Evolutionary conservation across 1,140 invertebrate species (phyloP).

Genomic region (Ostrea edulis): DNA sequence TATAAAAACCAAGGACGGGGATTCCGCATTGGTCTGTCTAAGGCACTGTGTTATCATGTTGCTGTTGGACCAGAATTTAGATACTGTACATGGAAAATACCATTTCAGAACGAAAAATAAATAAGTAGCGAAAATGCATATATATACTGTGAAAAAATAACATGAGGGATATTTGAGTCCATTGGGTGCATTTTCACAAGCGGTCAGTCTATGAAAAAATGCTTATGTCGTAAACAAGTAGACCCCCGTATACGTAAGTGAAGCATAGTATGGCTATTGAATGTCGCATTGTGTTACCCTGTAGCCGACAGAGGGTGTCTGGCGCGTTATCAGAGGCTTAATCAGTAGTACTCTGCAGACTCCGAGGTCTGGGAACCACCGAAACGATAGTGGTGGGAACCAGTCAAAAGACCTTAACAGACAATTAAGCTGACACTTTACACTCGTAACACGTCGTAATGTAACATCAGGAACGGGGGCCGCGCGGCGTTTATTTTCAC

Average conservation of each 20-base stretch:
- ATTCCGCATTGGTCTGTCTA: too few species aligned
- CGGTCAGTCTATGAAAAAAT: not conserved
- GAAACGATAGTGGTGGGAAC: slow-evolving; percentile 33
- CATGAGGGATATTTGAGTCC: too few species aligned
- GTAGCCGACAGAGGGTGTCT: not conserved
- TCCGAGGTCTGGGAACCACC: slow-evolving; percentile 16
- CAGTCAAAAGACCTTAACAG: slow-evolving; percentile 15
- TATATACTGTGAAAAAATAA: not conserved
- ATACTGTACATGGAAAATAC: too few species aligned
- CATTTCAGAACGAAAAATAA: too few species aligned
- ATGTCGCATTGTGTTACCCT: slow-evolving; percentile 1
- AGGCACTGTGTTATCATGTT: too few species aligned
- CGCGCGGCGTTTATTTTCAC: slow-evolving; percentile 4
- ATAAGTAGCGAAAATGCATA: too few species aligned
- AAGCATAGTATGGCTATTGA: not conserved
- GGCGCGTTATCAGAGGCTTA: not conserved
- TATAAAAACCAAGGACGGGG: too few species aligned
- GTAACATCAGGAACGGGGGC: not conserved
- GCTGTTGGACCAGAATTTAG: too few species aligned
- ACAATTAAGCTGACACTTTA: slow-evolving; percentile 17
- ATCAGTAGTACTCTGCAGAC: slow-evolving; percentile 27
- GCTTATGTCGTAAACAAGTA: not conserved
- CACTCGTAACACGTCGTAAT: not conserved
- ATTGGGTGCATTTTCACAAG: slow-evolving; percentile 11
- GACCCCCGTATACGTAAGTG: too few species aligned